Evolutionary conservation across 1,140 invertebrate genomes (phyloP).

Genomic region (honey bee (Apis mellifera)): DNA sequence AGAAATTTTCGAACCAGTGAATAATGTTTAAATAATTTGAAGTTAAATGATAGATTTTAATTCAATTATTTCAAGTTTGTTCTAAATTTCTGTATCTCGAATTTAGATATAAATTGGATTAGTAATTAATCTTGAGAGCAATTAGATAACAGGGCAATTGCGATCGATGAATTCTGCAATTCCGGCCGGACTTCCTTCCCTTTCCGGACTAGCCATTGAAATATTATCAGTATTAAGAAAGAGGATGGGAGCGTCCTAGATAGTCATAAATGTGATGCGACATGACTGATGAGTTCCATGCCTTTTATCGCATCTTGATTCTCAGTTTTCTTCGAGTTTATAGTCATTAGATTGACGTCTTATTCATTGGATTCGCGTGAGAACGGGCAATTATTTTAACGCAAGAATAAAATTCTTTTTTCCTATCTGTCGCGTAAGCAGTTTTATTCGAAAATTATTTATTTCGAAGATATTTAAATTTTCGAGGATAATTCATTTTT

Average conservation of each 20-base stretch:
- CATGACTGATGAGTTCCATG: conserved; percentile 39
- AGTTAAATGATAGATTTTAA: too few relatives aligned
- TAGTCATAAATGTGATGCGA: conserved; percentile 36
- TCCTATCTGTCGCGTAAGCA: not conserved
- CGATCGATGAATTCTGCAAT: conserved; percentile 21
- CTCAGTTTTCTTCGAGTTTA: not conserved
- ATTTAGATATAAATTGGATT: too few relatives aligned
- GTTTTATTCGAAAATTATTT: not conserved
- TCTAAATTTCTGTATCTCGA: too few relatives aligned
- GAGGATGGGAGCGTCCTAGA: conserved; percentile 12
- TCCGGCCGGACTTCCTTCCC: not conserved
- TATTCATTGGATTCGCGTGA: conserved; percentile 7
- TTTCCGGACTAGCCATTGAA: conserved; percentile 18
- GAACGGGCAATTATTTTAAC: not conserved
- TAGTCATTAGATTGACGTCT: conserved; percentile 21
- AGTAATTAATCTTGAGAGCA: conserved; percentile 21
- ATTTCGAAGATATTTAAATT: not conserved
- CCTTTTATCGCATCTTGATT: conserved; percentile 14
- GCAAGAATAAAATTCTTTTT: not conserved
- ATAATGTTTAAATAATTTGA: too few relatives aligned
- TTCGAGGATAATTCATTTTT: too few relatives aligned
- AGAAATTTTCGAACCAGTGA: too few relatives aligned
- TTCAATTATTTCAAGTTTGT: too few relatives aligned
- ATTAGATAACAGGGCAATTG: conserved; percentile 9
- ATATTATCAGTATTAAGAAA: conserved; percentile 40